Evolutionary conservation across 2,113 vertebrate species (phyloP).

Genomic region (Vanacampus margaritifer): DNA sequence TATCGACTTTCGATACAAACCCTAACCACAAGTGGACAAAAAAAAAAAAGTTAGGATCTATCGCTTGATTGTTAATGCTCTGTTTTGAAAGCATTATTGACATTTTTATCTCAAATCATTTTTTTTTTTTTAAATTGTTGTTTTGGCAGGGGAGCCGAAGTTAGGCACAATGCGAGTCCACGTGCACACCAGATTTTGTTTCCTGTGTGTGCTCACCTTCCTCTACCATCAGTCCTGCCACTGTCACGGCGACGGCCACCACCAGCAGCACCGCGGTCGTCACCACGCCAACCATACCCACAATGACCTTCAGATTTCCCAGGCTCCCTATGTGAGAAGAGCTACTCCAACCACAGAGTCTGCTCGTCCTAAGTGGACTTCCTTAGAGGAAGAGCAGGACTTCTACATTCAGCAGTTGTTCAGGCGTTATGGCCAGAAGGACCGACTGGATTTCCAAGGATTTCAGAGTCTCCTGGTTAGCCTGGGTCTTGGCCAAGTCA

Average conservation of each 20-base stretch:
- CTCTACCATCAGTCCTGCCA: constrained; percentile 88
- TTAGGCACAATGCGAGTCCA: constrained; percentile 87
- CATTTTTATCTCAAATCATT: not conserved
- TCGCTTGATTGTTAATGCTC: too few species aligned
- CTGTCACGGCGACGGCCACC: constrained; percentile 79
- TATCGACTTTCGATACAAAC: too few species aligned
- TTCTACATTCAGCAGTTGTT: constrained; percentile 94
- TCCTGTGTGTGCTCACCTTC: constrained; percentile 95
- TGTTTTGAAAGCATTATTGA: too few species aligned
- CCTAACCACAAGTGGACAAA: too few species aligned
- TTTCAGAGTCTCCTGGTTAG: constrained; percentile 88
- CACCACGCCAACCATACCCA: constrained; percentile 61
- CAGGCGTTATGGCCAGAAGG: constrained; percentile 84
- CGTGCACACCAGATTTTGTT: constrained; percentile 91
- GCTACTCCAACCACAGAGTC: constrained; percentile 43
- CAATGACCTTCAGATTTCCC: constrained; percentile 81
- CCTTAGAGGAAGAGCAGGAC: constrained; percentile 84
- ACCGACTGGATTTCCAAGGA: constrained; percentile 85
- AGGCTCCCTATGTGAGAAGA: constrained; percentile 70
- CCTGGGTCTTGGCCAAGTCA: constrained; percentile 89
- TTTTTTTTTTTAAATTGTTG: not conserved
- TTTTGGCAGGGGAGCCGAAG: constrained; percentile 60
- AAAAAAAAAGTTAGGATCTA: too few species aligned
- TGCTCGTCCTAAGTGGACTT: constrained; percentile 46
- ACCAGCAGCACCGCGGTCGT: constrained; percentile 50